Evolutionary conservation across 2,888 invertebrate species (phyloP).

Genomic region (Incurvaria masculella): DNA sequence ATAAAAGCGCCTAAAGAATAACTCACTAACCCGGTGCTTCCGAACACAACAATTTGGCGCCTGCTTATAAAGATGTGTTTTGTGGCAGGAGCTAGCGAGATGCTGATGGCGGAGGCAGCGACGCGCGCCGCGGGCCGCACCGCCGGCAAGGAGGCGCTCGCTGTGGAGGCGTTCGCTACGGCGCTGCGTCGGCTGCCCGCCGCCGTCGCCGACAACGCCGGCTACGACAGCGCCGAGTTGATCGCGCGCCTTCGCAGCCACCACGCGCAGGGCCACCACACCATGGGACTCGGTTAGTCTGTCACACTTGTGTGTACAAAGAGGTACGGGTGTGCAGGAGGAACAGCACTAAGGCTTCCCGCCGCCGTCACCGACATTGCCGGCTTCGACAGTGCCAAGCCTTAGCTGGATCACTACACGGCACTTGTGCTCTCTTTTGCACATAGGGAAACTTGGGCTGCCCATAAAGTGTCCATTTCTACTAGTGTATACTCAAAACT

Average conservation of each 20-base stretch:
- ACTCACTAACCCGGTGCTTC: too few species aligned
- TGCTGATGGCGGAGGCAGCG: slow-evolving; percentile 95
- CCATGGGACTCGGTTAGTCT: slow-evolving; percentile 71
- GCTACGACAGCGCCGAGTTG: slow-evolving; percentile 95
- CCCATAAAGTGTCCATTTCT: too few species aligned
- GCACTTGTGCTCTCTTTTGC: too few species aligned
- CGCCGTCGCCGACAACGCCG: slow-evolving; percentile 97
- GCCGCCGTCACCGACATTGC: too few species aligned
- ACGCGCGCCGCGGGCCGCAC: slow-evolving; percentile 79
- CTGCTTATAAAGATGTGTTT: not conserved
- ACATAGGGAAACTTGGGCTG: too few species aligned
- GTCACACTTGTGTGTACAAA: not conserved
- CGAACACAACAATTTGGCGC: too few species aligned
- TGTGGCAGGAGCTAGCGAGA: slow-evolving; percentile 79
- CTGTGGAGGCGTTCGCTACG: slow-evolving; percentile 90
- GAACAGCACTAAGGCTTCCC: too few species aligned
- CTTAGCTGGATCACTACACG: too few species aligned
- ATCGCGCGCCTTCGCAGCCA: slow-evolving; percentile 88
- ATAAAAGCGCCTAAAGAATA: too few species aligned
- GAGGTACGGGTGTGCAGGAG: too few species aligned
- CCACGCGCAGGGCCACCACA: slow-evolving; percentile 77
- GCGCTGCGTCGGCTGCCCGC: slow-evolving; percentile 90
- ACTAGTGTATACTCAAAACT: too few species aligned
- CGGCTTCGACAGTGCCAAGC: too few species aligned
- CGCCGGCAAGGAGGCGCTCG: slow-evolving; percentile 95